These are phyloP conservation scores for Pilophorus perplexus DNA, from an alignment of 2,888 invertebrate genomes.

Conservation along the genomic window DNA sequence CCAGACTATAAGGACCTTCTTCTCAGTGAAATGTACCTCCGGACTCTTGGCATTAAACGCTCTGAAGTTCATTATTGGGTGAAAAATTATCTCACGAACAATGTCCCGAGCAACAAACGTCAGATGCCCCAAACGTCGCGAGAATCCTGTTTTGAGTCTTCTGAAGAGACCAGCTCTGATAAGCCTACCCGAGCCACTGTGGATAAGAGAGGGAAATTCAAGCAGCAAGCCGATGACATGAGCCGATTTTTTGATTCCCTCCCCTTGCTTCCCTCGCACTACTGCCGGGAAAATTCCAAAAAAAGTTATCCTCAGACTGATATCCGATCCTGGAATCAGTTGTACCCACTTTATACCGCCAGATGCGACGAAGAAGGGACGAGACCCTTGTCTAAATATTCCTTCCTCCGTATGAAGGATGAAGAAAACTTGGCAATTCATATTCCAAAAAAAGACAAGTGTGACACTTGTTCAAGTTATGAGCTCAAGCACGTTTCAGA, in stretches of 20 bases:
- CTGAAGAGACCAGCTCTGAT: not conserved
- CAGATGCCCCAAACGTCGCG: not conserved
- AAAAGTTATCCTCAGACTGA: conserved; percentile 31
- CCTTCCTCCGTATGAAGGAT: not conserved
- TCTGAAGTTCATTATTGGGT: conserved; percentile 32
- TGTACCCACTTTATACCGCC: not conserved
- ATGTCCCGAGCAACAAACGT: not conserved
- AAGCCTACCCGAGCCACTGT: not conserved
- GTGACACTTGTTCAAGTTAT: conserved; percentile 13
- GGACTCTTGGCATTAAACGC: conserved; percentile 21
- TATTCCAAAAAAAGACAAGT: conserved; percentile 29
- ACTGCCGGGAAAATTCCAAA: conserved; percentile 18
- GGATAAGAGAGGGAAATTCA: not conserved
- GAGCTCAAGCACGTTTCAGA: conserved; percentile 16
- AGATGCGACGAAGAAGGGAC: not conserved
- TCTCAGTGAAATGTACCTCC: conserved; percentile 21
- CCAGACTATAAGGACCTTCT: conserved; percentile 4
- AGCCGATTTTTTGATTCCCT: conserved; percentile 17
- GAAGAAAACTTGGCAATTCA: conserved; percentile 17
- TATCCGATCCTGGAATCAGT: conserved; percentile 20
- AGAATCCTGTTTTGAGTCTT: not conserved
- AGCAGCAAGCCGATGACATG: not conserved
- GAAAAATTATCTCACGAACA: conserved; percentile 1
- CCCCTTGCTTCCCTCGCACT: conserved; percentile 28
- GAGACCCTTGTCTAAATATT: not conserved